A percentile compares a stretch with the other conserved stretches of the same genome.
Evolutionary conservation across 2,113 vertebrate species (phyloP).

Genomic region (Lipophrys pholis): DNA sequence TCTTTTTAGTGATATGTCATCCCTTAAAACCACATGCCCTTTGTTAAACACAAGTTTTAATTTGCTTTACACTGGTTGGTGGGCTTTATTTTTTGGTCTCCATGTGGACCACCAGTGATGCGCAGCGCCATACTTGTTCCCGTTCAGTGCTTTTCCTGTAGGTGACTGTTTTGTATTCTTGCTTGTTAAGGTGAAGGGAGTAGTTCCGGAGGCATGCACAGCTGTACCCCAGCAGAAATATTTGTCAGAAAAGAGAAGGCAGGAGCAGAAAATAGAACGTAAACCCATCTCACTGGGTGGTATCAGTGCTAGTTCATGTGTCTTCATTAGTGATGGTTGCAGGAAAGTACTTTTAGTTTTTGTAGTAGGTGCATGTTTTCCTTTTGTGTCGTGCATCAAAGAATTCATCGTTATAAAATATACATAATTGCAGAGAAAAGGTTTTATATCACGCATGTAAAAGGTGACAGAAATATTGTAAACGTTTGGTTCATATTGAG

Average conservation of each 20-base stretch:
- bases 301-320: slow-evolving; percentile 4
- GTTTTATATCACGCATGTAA: no score
- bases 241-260: slow-evolving; percentile 20
- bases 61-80: background rate
- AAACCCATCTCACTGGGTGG: slow-evolving; percentile 19
- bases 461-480: no score
- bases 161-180: background rate
- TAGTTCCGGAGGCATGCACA: slow-evolving; percentile 25
- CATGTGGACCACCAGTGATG: slow-evolving; percentile 4
- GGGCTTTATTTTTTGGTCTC: background rate
- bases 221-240: slow-evolving; percentile 28
- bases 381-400: no score
- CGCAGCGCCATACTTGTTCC: no score
- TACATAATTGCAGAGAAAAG: no score
- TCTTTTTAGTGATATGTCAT: slow-evolving; percentile 10
- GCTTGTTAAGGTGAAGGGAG: slow-evolving; percentile 28
- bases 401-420: no score
- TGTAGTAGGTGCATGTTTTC: no score
- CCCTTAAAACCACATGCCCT: slow-evolving; percentile 10
- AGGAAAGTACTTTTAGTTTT: no score
- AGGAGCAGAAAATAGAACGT: slow-evolving; percentile 21
- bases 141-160: no score
- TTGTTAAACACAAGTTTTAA: slow-evolving; percentile 14
- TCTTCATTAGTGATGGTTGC: background rate
- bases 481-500: no score